These are phyloP conservation scores for Sclerurus mexicanus DNA, from an alignment of 2,113 vertebrate species.

Conservation along the genomic window DNA sequence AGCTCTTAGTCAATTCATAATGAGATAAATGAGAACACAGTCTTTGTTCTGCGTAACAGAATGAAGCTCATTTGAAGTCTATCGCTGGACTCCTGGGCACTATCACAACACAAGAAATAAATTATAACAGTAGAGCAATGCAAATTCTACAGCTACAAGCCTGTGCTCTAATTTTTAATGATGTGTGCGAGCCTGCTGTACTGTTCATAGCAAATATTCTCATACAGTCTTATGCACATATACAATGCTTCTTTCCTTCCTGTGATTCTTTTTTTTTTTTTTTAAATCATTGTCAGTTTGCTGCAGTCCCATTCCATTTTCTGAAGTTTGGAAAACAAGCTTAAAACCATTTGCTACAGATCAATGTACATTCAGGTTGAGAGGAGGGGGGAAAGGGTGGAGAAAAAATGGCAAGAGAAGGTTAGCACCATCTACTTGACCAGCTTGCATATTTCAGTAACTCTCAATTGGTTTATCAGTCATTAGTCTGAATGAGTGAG, in stretches of 20 bases:
- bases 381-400: too few relatives aligned
- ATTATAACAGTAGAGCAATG: not conserved
- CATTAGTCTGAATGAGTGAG: not conserved
- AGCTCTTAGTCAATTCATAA: not conserved
- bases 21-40: slow-evolving; percentile 19
- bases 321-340: not conserved
- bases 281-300: not conserved
- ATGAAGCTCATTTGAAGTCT: not conserved
- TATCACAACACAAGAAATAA: slow-evolving; percentile 26
- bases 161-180: not conserved
- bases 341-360: not conserved
- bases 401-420: not conserved
- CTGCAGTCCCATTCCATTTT: not conserved
- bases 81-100: slow-evolving; percentile 9
- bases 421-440: not conserved
- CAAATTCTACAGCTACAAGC: not conserved
- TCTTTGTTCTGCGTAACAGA: not conserved
- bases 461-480: not conserved
- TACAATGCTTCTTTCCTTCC: not conserved
- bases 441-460: not conserved
- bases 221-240: not conserved
- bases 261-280: not conserved
- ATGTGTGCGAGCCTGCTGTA: not conserved
- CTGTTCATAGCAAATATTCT: not conserved
- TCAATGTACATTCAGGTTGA: not conserved